Conservation (phyloP, 2,113 vertebrate genomes). For the Oxyruncus cristatus region DNA sequence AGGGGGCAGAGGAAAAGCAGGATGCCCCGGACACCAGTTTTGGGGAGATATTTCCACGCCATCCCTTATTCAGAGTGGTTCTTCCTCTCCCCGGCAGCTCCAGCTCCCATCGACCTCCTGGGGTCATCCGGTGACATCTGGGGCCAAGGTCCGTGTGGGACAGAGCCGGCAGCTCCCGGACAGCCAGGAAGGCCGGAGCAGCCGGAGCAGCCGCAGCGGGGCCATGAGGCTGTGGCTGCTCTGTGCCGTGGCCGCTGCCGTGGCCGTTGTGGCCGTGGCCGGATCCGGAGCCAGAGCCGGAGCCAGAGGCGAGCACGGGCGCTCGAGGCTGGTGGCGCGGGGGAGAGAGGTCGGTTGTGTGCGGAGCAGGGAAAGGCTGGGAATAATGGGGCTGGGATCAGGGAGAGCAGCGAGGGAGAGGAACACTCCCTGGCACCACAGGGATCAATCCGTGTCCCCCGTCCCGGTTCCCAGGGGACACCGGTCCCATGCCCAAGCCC, state of each 20-base stretch:
- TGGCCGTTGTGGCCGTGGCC: neutral
- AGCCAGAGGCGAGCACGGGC: neutral
- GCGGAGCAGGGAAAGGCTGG: accelerated
- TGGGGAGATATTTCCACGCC: neutral
- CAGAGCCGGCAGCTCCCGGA: accelerated
- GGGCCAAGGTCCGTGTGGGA: neutral
- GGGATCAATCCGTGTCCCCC: neutral
- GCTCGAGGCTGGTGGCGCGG: accelerated
- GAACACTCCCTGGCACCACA: neutral
- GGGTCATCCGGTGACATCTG: neutral
- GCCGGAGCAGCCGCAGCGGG: neutral
- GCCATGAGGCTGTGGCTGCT: neutral
- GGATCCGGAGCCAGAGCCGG: neutral
- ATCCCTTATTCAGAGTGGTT: accelerated
- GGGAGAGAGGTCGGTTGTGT: neutral
- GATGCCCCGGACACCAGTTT: accelerated
- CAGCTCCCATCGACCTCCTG: accelerated
- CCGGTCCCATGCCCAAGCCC: too few species aligned
- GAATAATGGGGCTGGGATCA: neutral
- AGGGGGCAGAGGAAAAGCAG: neutral
- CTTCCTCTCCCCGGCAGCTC: neutral
- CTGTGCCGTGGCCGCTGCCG: neutral
- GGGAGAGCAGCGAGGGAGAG: neutral
- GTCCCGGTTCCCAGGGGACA: neutral
- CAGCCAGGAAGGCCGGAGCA: neutral